These are phyloP conservation scores for Podarcis muralis DNA, from an alignment of 2,113 vertebrate species.

Conservation along the genomic window DNA sequence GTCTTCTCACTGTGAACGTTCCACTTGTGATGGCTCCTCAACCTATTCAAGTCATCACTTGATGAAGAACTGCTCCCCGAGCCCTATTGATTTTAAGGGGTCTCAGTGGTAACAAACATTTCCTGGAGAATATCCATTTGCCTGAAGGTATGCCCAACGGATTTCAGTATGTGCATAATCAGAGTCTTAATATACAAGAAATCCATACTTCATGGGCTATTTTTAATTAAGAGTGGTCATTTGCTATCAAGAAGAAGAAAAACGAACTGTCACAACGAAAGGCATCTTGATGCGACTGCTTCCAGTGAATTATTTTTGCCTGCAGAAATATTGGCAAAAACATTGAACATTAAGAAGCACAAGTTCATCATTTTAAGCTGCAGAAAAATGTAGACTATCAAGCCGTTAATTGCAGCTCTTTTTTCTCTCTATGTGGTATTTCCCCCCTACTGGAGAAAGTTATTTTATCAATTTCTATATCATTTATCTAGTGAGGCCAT, in stretches of 20 bases:
- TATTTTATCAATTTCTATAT: slow-evolving; percentile 28
- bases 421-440: background rate
- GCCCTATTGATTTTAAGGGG: background rate
- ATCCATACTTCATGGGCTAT: background rate
- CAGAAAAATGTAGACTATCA: slow-evolving; percentile 27
- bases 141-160: background rate
- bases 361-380: background rate
- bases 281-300: fast-evolving
- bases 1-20: background rate
- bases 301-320: background rate
- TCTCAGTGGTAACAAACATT: background rate
- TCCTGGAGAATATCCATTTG: background rate
- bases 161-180: background rate
- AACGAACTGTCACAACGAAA: background rate
- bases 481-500: background rate
- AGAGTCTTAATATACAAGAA: background rate
- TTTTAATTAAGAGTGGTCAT: background rate
- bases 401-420: slow-evolving; percentile 15
- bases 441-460: background rate
- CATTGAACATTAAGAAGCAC: background rate
- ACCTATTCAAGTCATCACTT: background rate
- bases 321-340: background rate
- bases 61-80: background rate
- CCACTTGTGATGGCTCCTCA: background rate
- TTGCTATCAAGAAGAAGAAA: background rate